phyloP scores from a whole-genome alignment of 2,113 vertebrate genomes.

The Rhabdomys dilectus region DNA sequence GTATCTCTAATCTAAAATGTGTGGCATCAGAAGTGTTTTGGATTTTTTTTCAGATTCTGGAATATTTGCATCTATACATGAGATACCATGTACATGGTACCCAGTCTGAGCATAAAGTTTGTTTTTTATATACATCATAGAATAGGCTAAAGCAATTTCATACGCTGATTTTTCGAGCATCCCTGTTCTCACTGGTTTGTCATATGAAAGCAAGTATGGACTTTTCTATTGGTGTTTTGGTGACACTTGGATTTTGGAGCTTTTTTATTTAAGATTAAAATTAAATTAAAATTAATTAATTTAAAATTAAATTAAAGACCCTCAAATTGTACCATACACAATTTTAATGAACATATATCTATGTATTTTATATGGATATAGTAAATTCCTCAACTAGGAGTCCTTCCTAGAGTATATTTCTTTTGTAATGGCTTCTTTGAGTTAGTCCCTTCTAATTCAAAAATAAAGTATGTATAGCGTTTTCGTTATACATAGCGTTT shows the following conservation, averaged over 20 bases:
- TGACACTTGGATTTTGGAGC: not conserved
- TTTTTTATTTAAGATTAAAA: not conserved
- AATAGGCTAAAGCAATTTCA: not conserved
- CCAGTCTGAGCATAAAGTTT: not conserved
- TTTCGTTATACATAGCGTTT: not conserved
- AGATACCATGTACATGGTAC: no score
- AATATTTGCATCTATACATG: no score
- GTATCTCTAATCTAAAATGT: no score
- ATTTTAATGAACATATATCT: not conserved
- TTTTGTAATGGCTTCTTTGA: not conserved
- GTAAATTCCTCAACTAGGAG: not conserved
- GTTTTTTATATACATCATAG: not conserved
- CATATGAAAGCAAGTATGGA: not conserved
- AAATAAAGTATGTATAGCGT: not conserved
- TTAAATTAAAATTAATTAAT: not conserved
- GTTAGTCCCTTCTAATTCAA: not conserved
- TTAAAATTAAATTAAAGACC: not conserved
- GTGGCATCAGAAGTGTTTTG: no score
- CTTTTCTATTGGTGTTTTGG: not conserved
- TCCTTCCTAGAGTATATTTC: no score
- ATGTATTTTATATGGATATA: not conserved
- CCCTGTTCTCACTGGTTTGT: not conserved
- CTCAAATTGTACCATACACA: not conserved
- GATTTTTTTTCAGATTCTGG: no score
- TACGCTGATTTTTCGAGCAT: not conserved